These are phyloP conservation scores for Lutjanus campechanus DNA, from an alignment of 2,797 vertebrate genomes.

Conservation along the genomic window DNA sequence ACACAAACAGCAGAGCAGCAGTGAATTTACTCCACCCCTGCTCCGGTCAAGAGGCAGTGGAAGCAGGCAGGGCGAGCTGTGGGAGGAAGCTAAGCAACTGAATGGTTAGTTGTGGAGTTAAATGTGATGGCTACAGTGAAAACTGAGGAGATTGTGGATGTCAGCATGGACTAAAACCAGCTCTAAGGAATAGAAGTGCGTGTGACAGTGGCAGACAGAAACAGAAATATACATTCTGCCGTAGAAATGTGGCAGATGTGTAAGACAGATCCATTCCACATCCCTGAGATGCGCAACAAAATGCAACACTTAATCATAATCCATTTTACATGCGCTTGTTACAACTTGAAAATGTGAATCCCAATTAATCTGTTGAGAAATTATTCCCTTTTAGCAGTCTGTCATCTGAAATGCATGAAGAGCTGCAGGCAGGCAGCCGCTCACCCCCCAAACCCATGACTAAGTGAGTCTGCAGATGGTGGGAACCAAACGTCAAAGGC, in stretches of 20 bases:
- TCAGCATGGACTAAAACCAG: background rate
- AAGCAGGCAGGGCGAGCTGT: background rate
- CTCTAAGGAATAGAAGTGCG: background rate
- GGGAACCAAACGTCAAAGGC: conserved; percentile 9
- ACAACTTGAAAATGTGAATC: conserved; percentile 15
- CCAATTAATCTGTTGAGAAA: conserved; percentile 8
- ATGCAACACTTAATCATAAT: background rate
- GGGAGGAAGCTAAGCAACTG: background rate
- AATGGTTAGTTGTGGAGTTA: background rate
- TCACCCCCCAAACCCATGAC: background rate
- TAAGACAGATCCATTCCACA: background rate
- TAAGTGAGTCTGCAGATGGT: conserved; percentile 6
- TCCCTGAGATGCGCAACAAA: background rate
- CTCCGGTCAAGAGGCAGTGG: background rate
- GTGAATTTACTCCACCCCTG: background rate
- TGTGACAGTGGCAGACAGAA: background rate
- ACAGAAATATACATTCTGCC: background rate
- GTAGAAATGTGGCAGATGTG: background rate
- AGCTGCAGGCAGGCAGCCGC: background rate
- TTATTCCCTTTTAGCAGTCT: background rate
- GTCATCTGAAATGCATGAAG: conserved; percentile 9
- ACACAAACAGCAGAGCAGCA: background rate
- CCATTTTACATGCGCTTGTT: conserved; percentile 9
- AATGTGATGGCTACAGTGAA: background rate
- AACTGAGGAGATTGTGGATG: background rate